phyloP scores from a whole-genome alignment of 92 coral and sea anemone species.

The Epizoanthus stellaris region DNA sequence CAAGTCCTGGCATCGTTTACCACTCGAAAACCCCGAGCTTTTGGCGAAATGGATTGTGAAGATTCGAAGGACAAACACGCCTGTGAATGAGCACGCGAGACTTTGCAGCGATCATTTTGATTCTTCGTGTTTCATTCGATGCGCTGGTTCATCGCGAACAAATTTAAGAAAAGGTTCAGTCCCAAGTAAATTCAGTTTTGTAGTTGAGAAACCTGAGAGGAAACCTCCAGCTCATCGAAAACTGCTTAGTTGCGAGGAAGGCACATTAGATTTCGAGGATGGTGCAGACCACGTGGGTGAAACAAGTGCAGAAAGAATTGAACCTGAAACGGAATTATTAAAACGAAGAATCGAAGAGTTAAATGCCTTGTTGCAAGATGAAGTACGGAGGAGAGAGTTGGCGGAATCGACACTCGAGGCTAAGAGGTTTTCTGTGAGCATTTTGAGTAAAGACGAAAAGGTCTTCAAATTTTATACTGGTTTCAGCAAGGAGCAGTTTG shows the following conservation, averaged over 20 bases:
- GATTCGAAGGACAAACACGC: too few relatives aligned
- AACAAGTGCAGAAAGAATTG: background rate
- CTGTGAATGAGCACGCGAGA: too few relatives aligned
- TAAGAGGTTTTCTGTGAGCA: conserved; percentile 48
- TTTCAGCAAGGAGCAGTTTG: conserved; percentile 54
- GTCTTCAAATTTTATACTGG: conserved; percentile 61
- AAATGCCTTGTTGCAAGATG: conserved; percentile 38
- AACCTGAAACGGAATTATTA: conserved; percentile 1
- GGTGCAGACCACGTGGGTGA: background rate
- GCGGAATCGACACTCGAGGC: conserved; percentile 42
- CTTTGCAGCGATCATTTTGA: conserved; percentile 27
- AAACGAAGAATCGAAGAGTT: conserved; percentile 5
- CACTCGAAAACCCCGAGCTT: background rate
- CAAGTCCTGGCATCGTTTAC: conserved; percentile 34
- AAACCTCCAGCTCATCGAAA: too few relatives aligned
- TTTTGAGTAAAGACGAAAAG: conserved; percentile 42
- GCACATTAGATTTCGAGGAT: too few relatives aligned
- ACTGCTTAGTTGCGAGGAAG: too few relatives aligned
- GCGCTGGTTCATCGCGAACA: background rate
- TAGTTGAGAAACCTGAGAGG: too few relatives aligned
- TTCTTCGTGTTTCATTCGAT: background rate
- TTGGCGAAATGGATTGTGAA: background rate
- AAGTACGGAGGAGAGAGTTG: conserved; percentile 5
- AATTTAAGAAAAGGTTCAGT: background rate
- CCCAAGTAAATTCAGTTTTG: conserved; percentile 9